Base-by-base conservation (phyloP, 2,888 invertebrate genomes). In the Elmis aenea region DNA sequence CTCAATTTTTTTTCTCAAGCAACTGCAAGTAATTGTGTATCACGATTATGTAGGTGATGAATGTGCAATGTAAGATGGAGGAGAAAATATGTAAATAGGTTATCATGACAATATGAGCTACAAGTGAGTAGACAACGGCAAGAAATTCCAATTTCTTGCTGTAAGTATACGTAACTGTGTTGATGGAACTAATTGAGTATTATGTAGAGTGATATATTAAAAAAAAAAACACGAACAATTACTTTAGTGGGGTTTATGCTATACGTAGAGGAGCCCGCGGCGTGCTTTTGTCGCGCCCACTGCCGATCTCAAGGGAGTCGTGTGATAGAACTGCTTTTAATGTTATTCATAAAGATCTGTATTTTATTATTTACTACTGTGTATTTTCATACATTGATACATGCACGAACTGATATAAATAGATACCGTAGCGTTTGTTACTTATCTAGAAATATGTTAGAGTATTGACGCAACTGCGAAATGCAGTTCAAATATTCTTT, bases 301-400 rank as follows among this genome's bases (percentile, higher is more conserved):
- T 42, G 38, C 62, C 59, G 66, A 67, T 66, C 66, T 67, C 67
- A 66, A 58, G 58, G 56, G 61, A 62, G 59, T 55, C 58, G 65
- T 66, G 66, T 67, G 66, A 67, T 67, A 65, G 62, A 61, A 62
- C 59, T 64, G 66, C 65, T 65, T 65, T 67, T 64, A 61, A 59
- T 59, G 55, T 58, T 62, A 55, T 62, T 64, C 54, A 58, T 55
- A 62, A 63, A 66, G 66, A 66, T 66, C 66, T 64, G 63, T 64
- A 62, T 64, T 62, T 62, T 62, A 59, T 63, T 62, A 43, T 34
- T 43, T 43, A 13, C 13, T 61, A 55, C 48, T 48, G 46, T 50
- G 52, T 52, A 50, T 56, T 57, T 55, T 52, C 53, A 52, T 54
- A 52, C 48, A 43, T 52, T 45, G 44, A 47, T 50, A 48, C 46